Conservation (phyloP, 2,888 invertebrate genomes). For the Eupithecia dodoneata region DNA sequence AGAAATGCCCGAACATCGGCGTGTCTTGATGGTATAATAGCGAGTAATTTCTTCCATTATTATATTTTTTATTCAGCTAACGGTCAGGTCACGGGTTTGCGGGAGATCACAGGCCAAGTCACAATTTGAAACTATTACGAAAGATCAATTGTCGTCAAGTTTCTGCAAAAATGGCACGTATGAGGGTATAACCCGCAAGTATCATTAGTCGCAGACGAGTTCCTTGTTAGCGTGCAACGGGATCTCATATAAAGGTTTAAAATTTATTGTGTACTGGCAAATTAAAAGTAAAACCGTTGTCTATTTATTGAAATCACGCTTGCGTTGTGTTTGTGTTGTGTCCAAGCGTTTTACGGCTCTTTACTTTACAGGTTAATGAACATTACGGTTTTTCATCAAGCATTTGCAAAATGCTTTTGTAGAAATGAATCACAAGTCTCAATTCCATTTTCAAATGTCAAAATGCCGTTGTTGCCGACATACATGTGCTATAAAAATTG, state of each 20-base stretch:
- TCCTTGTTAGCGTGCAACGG: constrained; percentile 60
- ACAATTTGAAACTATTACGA: constrained; percentile 4
- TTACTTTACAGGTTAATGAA: neutral
- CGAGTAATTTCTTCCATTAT: constrained; percentile 42
- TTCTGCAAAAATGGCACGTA: constrained; percentile 47
- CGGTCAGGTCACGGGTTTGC: constrained; percentile 27
- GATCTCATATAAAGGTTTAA: constrained; percentile 76
- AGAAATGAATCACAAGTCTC: neutral
- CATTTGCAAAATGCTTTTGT: neutral
- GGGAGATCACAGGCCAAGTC: constrained; percentile 8
- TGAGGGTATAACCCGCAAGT: constrained; percentile 69
- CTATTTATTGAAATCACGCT: constrained; percentile 73
- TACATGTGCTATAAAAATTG: no score
- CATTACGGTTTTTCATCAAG: neutral
- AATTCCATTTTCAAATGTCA: neutral
- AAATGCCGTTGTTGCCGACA: no score
- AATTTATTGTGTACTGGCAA: constrained; percentile 80
- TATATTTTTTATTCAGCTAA: constrained; percentile 32
- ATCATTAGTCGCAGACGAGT: constrained; percentile 62
- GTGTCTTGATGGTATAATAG: constrained; percentile 44
- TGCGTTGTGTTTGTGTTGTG: constrained; percentile 41
- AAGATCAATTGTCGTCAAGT: constrained; percentile 33
- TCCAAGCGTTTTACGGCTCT: constrained; percentile 39
- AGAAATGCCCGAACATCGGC: constrained; percentile 49
- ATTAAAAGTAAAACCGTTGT: constrained; percentile 76